Evolutionary conservation across 2,888 invertebrate species (phyloP), one percentile per base, ranked within the genome.

Genomic region (Drosophila quinaria): DNA sequence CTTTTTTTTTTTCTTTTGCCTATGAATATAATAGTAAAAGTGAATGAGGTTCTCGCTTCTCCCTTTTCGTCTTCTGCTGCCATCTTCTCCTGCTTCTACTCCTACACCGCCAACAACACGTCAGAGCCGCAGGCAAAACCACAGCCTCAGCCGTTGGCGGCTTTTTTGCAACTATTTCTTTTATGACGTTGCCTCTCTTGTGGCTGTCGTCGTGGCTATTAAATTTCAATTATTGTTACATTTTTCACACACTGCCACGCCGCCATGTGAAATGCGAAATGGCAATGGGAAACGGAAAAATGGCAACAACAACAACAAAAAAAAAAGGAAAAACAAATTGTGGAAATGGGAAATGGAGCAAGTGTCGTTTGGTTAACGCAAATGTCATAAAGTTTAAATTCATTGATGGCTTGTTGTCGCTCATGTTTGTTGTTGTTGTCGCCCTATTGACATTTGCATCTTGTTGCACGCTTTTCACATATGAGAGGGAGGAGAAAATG

Each of bases 211-310:
- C 79, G 78, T 62, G 71, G 82, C 89, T 89, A 87, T 87, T 87
- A 89, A 89, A 87, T 89, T 87, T 87, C 87, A 87, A 87, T 87
- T 89, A 87, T 87, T 87, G 82, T 86, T 87, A 86, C 83, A 88
- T 88, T 81, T 88, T 80, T 86, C 85, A 86, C 81, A 85, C 80
- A 87, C 58, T 54, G 77, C 58, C 19, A 52, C 49, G 25, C 73
- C 42, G 33, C 46, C 51, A 59, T 68, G 55, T 50, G 58, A 67
- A 79, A 59, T 68, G 55, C 50, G 58, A 67, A 79, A 60, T 63
- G 58, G 70, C 64, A 54, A 81, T 68, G 78, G 71, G 75, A 80
- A 80, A 63, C 67, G 75, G 65, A 56, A 81, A 84, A 68, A 59
- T 73, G 35, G 52, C 33, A 29, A 8, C 29, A 29, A 29, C 29